Evolutionary conservation across 2,113 vertebrate genomes (phyloP), one percentile per base, ranked within the genome.

Genomic region (Seriola quinqueradiata): DNA sequence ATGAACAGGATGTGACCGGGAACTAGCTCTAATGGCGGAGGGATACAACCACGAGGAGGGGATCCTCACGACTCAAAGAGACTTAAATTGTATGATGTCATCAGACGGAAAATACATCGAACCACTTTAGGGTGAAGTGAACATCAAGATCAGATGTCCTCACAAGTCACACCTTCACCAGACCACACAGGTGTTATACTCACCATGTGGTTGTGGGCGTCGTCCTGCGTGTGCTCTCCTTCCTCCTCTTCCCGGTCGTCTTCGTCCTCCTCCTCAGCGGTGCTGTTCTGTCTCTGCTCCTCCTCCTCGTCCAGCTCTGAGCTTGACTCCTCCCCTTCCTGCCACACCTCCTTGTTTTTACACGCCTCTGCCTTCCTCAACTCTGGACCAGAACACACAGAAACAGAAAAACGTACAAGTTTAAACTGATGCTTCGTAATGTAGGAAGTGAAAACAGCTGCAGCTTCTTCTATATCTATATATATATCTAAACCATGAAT

Each of bases 241-340:
- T 76, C 70, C 0, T 74, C 77, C 0, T 87, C 81, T 1, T 82
- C 79, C 10, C 77, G 76, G 3, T 87, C 83, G 8, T 71, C 80
- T 1, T 84, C 68, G 2, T 81, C 84, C 8, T 77, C 87, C 28
- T 89, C 89, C 28, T 85, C 90, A 0, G 67, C 83, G 32, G 87
- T 82, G 0, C 90, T 89, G 86, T 75, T 87, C 70, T 74, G 81
- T 75, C 84, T 84, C 64, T 61, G 79, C 68, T 78, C 85, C 54
- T 82, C 85, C 42, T 83, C 79, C 1, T 90, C 84, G 19, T 87
- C 89, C 34, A 82, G 75, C 67, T 92, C 91, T 0, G 88, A 90
- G 77, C 75, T 75, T 2, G 82, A 86, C 55, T 78, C 89, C 67
- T 87, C 84, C 21, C 12, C 86, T 23, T 85, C 86, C 82, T 85